Evolutionary conservation across 2,888 invertebrate genomes (phyloP).

Genomic region (Polyommatus iphigenia): DNA sequence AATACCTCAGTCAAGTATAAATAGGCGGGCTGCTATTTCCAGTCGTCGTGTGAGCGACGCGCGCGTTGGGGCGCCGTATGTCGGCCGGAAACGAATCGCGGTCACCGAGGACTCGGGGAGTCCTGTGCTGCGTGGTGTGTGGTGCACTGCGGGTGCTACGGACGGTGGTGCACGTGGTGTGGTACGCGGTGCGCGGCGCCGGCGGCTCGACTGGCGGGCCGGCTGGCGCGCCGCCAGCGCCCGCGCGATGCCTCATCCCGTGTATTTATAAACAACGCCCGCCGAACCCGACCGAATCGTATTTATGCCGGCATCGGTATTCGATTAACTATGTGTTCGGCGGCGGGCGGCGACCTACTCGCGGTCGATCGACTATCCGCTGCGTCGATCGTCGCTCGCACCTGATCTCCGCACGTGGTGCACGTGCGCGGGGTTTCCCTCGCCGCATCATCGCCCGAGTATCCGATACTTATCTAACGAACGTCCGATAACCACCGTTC

Average conservation of each 20-base stretch:
- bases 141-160: conserved; percentile 28
- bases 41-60: background rate
- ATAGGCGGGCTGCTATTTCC: conserved; percentile 1
- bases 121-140: background rate
- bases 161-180: conserved; percentile 18
- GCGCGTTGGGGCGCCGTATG: background rate
- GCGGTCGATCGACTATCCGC: conserved; percentile 40
- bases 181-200: conserved; percentile 31
- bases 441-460: background rate
- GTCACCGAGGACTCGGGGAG: background rate
- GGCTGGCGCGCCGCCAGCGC: conserved; percentile 44
- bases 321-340: conserved; percentile 18
- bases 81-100: background rate
- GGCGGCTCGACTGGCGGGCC: conserved; percentile 35
- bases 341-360: conserved; percentile 44
- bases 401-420: background rate
- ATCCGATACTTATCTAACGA: background rate
- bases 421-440: conserved; percentile 9
- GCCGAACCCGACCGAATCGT: conserved; percentile 24
- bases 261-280: conserved; percentile 34
- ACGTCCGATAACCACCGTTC: background rate
- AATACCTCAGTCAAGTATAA: conserved; percentile 19
- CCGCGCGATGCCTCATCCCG: conserved; percentile 32
- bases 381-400: background rate
- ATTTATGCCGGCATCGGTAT: conserved; percentile 28